Conservation (phyloP, 2,888 invertebrate genomes). For the Idaea dimidiata region DNA sequence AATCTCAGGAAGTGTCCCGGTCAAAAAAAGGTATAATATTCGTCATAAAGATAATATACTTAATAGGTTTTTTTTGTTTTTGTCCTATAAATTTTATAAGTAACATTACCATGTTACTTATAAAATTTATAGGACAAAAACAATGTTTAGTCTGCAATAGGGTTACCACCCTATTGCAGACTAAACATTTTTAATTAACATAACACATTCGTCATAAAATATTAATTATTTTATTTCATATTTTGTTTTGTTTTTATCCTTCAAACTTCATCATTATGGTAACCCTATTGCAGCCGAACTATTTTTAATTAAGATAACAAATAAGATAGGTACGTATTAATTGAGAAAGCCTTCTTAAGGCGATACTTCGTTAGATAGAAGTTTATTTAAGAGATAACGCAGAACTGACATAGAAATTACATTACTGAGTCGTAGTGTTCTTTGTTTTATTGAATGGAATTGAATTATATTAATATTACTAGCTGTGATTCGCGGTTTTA, state of each 20-base stretch:
- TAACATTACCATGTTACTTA: no score
- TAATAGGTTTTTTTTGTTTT: neutral
- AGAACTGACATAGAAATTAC: conserved; percentile 17
- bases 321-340: conserved; percentile 27
- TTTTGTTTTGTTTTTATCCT: neutral
- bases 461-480: neutral
- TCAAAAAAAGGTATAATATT: neutral
- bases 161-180: no score
- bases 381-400: conserved; percentile 21
- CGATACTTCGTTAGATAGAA: conserved; percentile 21
- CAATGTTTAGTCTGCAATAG: no score
- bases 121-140: no score
- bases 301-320: conserved; percentile 38
- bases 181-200: no score
- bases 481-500: no score
- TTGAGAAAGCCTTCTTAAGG: conserved; percentile 17
- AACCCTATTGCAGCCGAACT: conserved; percentile 18
- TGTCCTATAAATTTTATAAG: no score
- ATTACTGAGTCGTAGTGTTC: conserved; percentile 17
- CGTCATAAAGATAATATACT: neutral
- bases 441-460: conserved; percentile 8
- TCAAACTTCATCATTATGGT: neutral
- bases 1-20: conserved; percentile 3
- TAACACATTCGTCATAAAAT: no score
- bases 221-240: neutral